These are phyloP conservation scores for Tenthredo livida DNA, from an alignment of 2,888 invertebrate genomes.

Conservation along the genomic window DNA sequence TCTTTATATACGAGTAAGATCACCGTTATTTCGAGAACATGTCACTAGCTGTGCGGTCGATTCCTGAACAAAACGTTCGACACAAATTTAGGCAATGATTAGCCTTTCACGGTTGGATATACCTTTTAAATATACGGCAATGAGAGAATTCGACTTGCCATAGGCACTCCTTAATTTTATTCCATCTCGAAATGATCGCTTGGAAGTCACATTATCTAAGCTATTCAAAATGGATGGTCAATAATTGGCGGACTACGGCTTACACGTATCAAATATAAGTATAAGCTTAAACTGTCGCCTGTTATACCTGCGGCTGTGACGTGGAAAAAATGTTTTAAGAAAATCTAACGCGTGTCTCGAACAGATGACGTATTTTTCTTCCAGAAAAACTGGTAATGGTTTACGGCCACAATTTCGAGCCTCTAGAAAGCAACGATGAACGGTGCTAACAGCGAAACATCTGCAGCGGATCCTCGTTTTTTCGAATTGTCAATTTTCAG, in stretches of 20 bases:
- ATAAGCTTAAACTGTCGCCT: neutral
- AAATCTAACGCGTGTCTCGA: neutral
- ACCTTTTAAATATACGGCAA: neutral
- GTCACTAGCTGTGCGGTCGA: constrained; percentile 5
- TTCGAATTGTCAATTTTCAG: neutral
- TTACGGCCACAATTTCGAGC: neutral
- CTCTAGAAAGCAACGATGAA: neutral
- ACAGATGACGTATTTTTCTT: neutral
- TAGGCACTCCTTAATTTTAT: constrained; percentile 8
- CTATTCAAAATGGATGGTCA: neutral
- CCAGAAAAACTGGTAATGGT: neutral
- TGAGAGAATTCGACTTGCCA: neutral
- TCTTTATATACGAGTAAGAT: neutral
- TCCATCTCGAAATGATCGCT: neutral
- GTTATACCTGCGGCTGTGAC: neutral
- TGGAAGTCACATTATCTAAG: neutral
- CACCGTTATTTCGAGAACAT: constrained; percentile 20
- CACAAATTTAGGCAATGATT: neutral
- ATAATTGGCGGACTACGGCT: neutral
- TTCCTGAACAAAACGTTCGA: constrained; percentile 22
- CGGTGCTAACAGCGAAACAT: constrained; percentile 13
- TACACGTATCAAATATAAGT: neutral
- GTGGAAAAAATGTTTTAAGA: neutral
- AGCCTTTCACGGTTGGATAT: neutral
- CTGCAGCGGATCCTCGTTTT: constrained; percentile 5